Base-by-base conservation (phyloP, 2,888 invertebrate genomes). In the Netelia inedita region DNA sequence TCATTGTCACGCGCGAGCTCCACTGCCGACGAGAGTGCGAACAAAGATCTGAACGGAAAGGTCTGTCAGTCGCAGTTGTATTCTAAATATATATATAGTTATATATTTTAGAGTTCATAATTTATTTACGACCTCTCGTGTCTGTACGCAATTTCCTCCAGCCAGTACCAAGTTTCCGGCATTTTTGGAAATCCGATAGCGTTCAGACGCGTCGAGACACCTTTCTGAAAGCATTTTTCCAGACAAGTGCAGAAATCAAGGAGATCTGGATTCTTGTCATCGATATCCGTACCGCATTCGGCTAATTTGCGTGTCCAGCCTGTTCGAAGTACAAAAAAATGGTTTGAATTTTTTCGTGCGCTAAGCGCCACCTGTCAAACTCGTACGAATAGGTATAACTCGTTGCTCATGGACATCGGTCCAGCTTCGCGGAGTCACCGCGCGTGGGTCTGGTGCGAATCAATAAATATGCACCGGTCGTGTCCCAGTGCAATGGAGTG, bases 181-280 rank as follows among this genome's bases (percentile, higher is more conserved):
- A 92, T 90, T 88, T 94, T 94, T 41, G 93, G 90, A 82, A 95
- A 93, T 53, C 94, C 94, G 79, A 94, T 91, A 2, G 92, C 90
- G 86, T 92, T 94, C 63, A 93, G 88, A 43, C 92, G 93, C 69
- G 93, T 89, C 63, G 94, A 88, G 19, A 96, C 92, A 21, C 96
- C 96, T 89, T 94, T 94, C 84, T 94, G 94, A 82, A 96, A 94
- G 82, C 96, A 95, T 89, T 92, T 94, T 91, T 96, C 96, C 61
- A 96, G 88, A 81, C 94, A 94, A 87, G 94, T 94, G 89, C 96
- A 96, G 84, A 96, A 94, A 9, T 92, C 90, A 68, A 92, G 87
- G 14, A 96, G 91, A 82, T 94, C 90, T 53, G 92, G 91, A 90
- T 95, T 94, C 14, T 93, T 92, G 89, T 96, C 96, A 11, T 91